Conservation (phyloP, 2,113 vertebrate species). For the Malurus melanocephalus region DNA sequence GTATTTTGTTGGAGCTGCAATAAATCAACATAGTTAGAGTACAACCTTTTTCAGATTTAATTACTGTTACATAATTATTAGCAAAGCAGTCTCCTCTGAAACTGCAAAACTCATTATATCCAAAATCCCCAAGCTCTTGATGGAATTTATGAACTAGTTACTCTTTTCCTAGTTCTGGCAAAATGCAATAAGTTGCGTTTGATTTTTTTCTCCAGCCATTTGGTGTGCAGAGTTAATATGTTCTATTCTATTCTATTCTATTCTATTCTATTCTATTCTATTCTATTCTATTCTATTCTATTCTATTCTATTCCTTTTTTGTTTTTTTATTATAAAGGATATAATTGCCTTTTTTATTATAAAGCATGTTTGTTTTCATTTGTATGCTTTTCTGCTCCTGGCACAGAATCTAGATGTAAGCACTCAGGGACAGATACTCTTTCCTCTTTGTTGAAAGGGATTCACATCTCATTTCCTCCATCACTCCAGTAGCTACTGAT, state of each 20-base stretch:
- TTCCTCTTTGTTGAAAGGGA: neutral
- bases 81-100: constrained; percentile 85
- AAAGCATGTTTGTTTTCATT: neutral
- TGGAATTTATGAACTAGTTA: constrained; percentile 83
- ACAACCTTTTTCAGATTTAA: constrained; percentile 91
- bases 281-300: neutral
- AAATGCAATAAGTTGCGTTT: constrained; percentile 62
- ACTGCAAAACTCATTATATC: constrained; percentile 86
- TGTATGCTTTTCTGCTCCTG: neutral
- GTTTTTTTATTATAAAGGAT: too few species aligned
- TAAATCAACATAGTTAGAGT: constrained; percentile 88
- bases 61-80: constrained; percentile 93
- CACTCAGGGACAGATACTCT: neutral
- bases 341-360: neutral
- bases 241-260: neutral
- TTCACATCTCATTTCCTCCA: neutral
- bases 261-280: neutral
- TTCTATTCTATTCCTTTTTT: neutral
- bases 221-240: neutral
- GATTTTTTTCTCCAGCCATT: constrained; percentile 58
- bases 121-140: constrained; percentile 83
- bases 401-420: neutral
- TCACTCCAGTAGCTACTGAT: neutral
- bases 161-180: constrained; percentile 73
- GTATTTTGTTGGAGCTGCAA: constrained; percentile 80